Conservation (phyloP, 2,113 vertebrate genomes). For the Alethe diademata region DNA sequence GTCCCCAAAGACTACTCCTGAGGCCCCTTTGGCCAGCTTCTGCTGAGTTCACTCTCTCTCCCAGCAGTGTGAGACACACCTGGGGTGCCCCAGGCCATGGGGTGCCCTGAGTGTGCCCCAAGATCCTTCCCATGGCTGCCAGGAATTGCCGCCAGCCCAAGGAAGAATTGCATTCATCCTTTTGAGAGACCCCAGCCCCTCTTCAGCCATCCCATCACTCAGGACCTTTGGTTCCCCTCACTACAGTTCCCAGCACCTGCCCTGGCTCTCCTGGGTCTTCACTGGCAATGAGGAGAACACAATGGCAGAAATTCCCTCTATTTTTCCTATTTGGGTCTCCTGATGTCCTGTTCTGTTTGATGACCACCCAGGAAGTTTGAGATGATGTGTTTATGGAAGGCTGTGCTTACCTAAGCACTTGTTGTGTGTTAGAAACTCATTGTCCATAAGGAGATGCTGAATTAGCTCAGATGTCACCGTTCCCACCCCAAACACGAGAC, state of each 20-base stretch:
- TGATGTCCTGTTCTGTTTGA: not conserved
- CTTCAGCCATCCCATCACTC: not conserved
- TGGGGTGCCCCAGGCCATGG: not conserved
- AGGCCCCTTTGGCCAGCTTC: not conserved
- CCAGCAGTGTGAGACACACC: not conserved
- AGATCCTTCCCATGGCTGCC: not conserved
- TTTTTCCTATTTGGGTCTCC: not conserved
- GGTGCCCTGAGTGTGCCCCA: not conserved
- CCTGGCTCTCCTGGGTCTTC: not conserved
- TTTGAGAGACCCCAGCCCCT: not conserved
- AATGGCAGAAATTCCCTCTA: fast-evolving
- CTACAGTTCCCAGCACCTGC: not conserved
- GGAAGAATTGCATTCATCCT: not conserved
- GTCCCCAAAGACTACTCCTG: not conserved
- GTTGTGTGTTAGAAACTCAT: not conserved
- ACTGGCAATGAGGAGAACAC: fast-evolving
- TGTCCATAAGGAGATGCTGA: not conserved
- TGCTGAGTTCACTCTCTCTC: not conserved
- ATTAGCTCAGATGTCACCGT: not conserved
- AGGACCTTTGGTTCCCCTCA: not conserved
- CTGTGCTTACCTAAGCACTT: not conserved
- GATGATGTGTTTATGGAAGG: not conserved
- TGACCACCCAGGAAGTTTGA: not conserved
- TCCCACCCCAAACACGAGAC: not conserved
- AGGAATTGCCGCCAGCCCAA: not conserved